These are phyloP conservation scores for Lobophora halterata DNA, from an alignment of 2,888 invertebrate genomes.

Conservation along the genomic window DNA sequence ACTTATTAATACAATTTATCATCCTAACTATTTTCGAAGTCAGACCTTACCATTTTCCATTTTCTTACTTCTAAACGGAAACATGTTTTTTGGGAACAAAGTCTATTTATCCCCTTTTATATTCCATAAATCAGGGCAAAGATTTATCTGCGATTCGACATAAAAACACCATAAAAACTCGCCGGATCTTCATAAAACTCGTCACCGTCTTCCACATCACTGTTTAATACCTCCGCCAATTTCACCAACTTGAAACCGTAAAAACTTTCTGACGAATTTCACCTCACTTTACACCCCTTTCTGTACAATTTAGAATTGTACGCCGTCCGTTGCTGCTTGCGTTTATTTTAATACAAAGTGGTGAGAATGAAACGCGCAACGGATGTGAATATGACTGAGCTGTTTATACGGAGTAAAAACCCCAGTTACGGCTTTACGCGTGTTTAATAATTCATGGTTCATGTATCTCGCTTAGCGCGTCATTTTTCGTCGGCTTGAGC, in stretches of 20 bases:
- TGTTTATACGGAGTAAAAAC: slow-evolving; percentile 7
- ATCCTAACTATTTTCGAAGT: too few species aligned
- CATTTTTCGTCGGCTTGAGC: slow-evolving; percentile 27
- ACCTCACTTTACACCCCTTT: neutral
- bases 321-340: neutral
- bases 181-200: slow-evolving; percentile 9
- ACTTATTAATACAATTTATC: too few species aligned
- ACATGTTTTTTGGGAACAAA: neutral
- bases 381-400: neutral
- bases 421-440: slow-evolving; percentile 25
- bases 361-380: neutral
- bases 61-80: too few species aligned
- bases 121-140: slow-evolving; percentile 1
- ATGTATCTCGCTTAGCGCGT: slow-evolving; percentile 34
- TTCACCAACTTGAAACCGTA: slow-evolving; percentile 11
- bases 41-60: too few species aligned
- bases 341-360: neutral
- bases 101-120: neutral
- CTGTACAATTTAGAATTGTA: neutral
- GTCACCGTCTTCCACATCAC: slow-evolving; percentile 7
- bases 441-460: slow-evolving; percentile 35
- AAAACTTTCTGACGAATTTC: slow-evolving; percentile 14
- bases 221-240: slow-evolving; percentile 12
- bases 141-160: slow-evolving; percentile 1
- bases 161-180: slow-evolving; percentile 17